A percentile compares a stretch with the other conserved stretches of the same genome.
phyloP scores from a whole-genome alignment of 1,140 invertebrate genomes.

The Spodoptera frugiperda region DNA sequence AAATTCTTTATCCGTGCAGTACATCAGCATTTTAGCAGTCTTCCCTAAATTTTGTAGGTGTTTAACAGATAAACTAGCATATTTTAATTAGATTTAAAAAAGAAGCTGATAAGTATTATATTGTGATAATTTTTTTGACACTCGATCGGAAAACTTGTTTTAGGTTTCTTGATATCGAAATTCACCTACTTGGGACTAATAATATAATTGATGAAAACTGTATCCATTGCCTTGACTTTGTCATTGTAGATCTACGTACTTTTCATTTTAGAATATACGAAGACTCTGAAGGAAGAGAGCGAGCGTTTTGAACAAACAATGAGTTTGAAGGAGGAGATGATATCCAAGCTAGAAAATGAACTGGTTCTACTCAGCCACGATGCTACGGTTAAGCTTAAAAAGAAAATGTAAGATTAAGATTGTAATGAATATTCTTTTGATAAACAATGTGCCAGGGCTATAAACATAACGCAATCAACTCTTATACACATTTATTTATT shows the following conservation, averaged over 20 bases:
- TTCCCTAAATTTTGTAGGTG: background rate
- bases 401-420: conserved; percentile 80
- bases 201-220: no score
- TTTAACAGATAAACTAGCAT: background rate
- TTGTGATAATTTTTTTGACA: background rate
- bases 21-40: background rate
- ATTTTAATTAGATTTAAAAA: background rate
- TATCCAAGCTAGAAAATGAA: conserved; percentile 74
- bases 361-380: conserved; percentile 72
- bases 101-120: background rate
- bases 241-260: background rate
- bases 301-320: conserved; percentile 73
- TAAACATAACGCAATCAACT: no score
- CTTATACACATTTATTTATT: no score
- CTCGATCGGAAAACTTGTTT: no score
- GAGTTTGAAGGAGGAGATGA: conserved; percentile 71
- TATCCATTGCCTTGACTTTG: no score
- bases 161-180: no score
- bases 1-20: background rate
- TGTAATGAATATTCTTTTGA: no score
- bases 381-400: conserved; percentile 75
- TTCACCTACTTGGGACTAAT: no score
- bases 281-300: conserved; percentile 73
- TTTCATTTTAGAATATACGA: conserved; percentile 69
- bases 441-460: no score